phyloP scores from a whole-genome alignment of 2,888 invertebrate genomes.

The Synanthedon myopaeformis region DNA sequence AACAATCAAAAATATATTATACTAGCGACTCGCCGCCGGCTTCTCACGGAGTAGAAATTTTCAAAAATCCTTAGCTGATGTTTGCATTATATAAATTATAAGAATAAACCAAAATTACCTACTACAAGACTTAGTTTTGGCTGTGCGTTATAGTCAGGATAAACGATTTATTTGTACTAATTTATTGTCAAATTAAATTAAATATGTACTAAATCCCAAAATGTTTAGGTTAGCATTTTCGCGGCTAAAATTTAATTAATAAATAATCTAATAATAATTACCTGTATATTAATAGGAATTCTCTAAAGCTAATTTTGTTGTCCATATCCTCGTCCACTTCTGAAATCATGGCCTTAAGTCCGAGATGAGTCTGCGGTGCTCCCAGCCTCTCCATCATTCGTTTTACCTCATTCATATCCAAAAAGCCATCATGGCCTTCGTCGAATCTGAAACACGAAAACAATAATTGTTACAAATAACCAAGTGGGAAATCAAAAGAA shows the following conservation, averaged over 20 bases:
- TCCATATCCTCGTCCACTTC: constrained; percentile 91
- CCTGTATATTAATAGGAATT: constrained; percentile 83
- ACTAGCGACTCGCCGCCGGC: too few species aligned
- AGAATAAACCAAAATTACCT: too few species aligned
- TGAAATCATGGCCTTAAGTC: constrained; percentile 93
- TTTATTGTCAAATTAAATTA: constrained; percentile 1
- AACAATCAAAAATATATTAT: constrained; percentile 4
- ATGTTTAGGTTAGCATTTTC: background rate
- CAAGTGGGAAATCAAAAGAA: background rate
- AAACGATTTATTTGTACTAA: too few species aligned
- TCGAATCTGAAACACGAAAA: constrained; percentile 80
- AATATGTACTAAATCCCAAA: background rate
- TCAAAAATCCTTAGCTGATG: too few species aligned
- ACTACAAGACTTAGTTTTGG: too few species aligned
- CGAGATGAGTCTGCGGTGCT: constrained; percentile 95
- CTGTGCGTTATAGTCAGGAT: too few species aligned
- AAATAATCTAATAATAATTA: constrained; percentile 10
- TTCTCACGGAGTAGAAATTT: too few species aligned
- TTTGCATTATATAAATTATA: too few species aligned
- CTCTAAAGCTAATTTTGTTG: constrained; percentile 90
- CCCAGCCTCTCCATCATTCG: constrained; percentile 97
- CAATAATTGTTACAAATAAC: background rate
- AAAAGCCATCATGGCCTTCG: constrained; percentile 86
- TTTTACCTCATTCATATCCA: constrained; percentile 91
- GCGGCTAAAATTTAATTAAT: too few species aligned